Percentiles rank a stretch among this genome's conserved stretches.
Conservation (phyloP, 2,113 vertebrate genomes). For the Strix aluco region DNA sequence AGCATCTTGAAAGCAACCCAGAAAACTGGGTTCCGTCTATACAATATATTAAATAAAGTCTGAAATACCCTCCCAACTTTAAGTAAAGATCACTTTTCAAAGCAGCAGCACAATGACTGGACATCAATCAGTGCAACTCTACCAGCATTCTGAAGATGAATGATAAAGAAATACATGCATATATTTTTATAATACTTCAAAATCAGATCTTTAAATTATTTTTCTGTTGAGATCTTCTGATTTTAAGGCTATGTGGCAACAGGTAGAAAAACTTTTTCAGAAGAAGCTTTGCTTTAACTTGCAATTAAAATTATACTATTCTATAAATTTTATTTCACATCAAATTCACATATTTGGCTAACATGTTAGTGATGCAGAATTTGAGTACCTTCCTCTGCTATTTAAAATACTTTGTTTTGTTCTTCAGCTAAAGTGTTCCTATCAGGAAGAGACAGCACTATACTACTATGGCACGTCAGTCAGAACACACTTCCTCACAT, state of each 20-base stretch:
- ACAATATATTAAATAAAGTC: background rate
- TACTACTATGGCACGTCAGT: background rate
- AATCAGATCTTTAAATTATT: background rate
- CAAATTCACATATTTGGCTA: background rate
- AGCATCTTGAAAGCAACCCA: background rate
- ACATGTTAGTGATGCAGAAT: background rate
- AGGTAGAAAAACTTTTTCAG: background rate
- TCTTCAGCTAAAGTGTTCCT: background rate
- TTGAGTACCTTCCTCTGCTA: background rate
- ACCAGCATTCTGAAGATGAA: background rate
- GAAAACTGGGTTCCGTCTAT: background rate
- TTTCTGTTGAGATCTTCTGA: background rate
- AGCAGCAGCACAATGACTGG: background rate
- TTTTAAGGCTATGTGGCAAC: background rate
- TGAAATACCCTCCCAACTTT: background rate
- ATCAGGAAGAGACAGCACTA: background rate
- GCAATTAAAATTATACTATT: background rate
- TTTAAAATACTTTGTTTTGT: background rate
- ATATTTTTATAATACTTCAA: background rate
- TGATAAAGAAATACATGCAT: background rate
- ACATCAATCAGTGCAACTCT: background rate
- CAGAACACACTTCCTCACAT: background rate
- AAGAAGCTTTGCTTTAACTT: background rate
- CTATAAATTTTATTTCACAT: background rate
- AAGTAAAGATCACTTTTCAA: background rate